Percentiles rank a stretch among this genome's conserved stretches.
phyloP scores from a whole-genome alignment of 2,888 invertebrate species.

The Hylaea fasciaria region DNA sequence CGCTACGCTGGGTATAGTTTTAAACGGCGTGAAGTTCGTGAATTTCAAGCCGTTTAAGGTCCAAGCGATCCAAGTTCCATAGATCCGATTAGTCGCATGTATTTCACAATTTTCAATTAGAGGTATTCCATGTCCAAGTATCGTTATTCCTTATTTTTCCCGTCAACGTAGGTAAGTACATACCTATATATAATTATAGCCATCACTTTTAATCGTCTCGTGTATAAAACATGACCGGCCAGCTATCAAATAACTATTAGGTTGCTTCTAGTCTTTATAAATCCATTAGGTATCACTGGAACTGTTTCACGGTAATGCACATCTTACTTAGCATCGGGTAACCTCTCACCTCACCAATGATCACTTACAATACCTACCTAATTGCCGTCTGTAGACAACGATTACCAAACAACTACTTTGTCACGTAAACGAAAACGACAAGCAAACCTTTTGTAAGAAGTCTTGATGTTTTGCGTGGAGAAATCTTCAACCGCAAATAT shows the following conservation, averaged over 20 bases:
- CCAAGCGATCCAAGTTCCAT: too few relatives aligned
- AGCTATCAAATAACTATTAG: background rate
- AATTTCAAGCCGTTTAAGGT: too few relatives aligned
- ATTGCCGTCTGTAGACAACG: slow-evolving; percentile 38
- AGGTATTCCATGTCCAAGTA: too few relatives aligned
- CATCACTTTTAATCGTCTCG: too few relatives aligned
- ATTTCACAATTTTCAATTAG: background rate
- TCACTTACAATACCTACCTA: slow-evolving; percentile 37
- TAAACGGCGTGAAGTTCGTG: too few relatives aligned
- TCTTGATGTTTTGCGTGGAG: slow-evolving; percentile 32
- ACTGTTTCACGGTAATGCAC: slow-evolving; percentile 11
- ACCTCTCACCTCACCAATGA: slow-evolving; percentile 43
- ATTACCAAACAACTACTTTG: slow-evolving; percentile 43
- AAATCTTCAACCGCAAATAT: slow-evolving; percentile 34
- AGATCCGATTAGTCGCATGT: background rate
- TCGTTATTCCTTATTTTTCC: too few relatives aligned
- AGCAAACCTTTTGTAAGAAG: slow-evolving; percentile 14
- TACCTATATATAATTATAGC: too few relatives aligned
- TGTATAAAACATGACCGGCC: too few relatives aligned
- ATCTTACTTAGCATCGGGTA: slow-evolving; percentile 35
- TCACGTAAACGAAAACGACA: slow-evolving; percentile 44
- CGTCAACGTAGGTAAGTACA: too few relatives aligned
- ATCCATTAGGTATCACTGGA: background rate
- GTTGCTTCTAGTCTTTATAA: background rate
- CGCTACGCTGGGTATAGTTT: too few relatives aligned